A percentile compares a stretch with the other conserved stretches of the same genome.
These are phyloP conservation scores for Arothron firmamentum DNA, from an alignment of 2,113 vertebrate species.

Conservation along the genomic window DNA sequence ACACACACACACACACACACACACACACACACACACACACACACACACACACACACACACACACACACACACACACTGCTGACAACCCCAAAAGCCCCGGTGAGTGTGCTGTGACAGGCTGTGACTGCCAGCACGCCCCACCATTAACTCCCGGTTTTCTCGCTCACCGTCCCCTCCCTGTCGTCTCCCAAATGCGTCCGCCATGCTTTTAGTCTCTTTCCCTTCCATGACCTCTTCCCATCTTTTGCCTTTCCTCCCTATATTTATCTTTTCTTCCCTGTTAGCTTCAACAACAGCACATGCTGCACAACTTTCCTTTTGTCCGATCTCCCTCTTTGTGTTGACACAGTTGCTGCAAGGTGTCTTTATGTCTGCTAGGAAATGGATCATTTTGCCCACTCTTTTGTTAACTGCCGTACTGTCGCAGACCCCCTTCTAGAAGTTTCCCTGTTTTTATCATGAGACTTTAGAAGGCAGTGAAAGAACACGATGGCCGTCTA, in stretches of 20 bases:
- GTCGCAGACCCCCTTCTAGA: slow-evolving; percentile 23
- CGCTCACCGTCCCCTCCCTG: slow-evolving; percentile 12
- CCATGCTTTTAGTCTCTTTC: neutral
- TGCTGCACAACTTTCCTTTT: slow-evolving; percentile 17
- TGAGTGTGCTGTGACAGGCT: slow-evolving; percentile 41
- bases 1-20: neutral
- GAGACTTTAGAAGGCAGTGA: slow-evolving; percentile 18
- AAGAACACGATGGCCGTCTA: neutral
- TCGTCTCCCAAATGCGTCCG: slow-evolving; percentile 3
- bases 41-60: neutral
- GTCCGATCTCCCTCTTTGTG: slow-evolving; percentile 13
- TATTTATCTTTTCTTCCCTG: neutral
- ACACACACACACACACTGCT: neutral
- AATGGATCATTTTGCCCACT: slow-evolving; percentile 34
- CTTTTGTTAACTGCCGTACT: slow-evolving; percentile 45
- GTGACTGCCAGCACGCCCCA: slow-evolving; percentile 35
- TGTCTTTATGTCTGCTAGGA: slow-evolving; percentile 36
- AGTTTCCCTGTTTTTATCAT: slow-evolving; percentile 32
- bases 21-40: neutral
- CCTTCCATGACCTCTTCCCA: neutral
- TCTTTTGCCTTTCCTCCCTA: neutral
- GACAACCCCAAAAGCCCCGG: slow-evolving; percentile 20
- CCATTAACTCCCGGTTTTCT: slow-evolving; percentile 17
- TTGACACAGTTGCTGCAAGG: slow-evolving; percentile 32
- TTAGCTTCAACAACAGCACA: slow-evolving; percentile 1